These are phyloP conservation scores for Lucilia cuprina DNA, from an alignment of 1,140 invertebrate species.

Conservation along the genomic window DNA sequence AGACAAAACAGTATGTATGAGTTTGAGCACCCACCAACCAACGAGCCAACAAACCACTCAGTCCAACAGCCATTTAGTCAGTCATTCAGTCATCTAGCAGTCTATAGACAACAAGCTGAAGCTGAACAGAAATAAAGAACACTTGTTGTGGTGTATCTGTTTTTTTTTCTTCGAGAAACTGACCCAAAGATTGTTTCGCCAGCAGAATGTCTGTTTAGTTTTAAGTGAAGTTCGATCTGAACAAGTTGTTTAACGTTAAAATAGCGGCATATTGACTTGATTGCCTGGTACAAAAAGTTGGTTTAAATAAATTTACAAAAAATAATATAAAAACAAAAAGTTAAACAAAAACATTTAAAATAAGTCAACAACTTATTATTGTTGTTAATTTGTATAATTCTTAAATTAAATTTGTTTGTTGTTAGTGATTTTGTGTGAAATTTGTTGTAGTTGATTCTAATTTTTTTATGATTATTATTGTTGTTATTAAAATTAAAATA, in stretches of 20 bases:
- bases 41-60: neutral
- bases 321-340: neutral
- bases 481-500: neutral
- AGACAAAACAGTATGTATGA: neutral
- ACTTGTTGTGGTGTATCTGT: neutral
- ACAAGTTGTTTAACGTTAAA: neutral
- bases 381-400: neutral
- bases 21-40: neutral
- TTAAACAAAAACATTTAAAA: neutral
- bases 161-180: neutral
- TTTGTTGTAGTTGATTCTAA: neutral
- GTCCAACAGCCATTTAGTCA: neutral
- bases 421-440: neutral
- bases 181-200: neutral
- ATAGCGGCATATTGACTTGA: neutral
- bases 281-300: neutral
- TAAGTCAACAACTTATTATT: neutral
- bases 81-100: neutral
- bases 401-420: neutral
- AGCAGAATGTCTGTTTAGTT: neutral
- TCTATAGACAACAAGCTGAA: neutral
- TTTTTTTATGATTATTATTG: no score
- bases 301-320: neutral
- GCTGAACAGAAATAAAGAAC: neutral
- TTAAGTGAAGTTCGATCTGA: constrained; percentile 3